Evolutionary conservation across 2,113 vertebrate genomes (phyloP).

Genomic region (Lophochroa leadbeateri): DNA sequence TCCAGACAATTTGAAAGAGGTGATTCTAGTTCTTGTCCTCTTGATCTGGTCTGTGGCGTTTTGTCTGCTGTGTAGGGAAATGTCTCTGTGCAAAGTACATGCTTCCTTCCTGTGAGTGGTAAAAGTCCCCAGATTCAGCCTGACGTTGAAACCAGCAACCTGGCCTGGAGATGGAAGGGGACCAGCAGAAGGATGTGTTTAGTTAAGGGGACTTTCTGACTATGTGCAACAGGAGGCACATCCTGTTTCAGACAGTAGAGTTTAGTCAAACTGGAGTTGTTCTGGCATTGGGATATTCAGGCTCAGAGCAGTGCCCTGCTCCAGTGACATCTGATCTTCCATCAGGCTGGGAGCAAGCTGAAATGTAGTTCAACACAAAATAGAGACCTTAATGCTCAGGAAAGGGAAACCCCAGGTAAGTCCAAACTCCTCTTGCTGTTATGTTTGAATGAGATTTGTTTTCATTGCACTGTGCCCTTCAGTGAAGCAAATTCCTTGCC

Average conservation of each 20-base stretch:
- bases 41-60: background rate
- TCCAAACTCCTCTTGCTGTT: background rate
- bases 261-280: background rate
- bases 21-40: background rate
- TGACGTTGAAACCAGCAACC: background rate
- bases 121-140: background rate
- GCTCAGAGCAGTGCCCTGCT: conserved; percentile 20
- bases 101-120: background rate
- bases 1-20: background rate
- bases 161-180: background rate
- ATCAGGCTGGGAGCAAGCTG: conserved; percentile 19
- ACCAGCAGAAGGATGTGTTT: background rate
- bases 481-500: background rate
- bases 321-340: background rate
- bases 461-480: background rate
- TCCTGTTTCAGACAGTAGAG: background rate
- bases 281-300: background rate
- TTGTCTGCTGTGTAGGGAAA: background rate
- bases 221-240: background rate
- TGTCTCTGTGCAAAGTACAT: background rate
- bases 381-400: background rate
- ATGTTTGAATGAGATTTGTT: background rate
- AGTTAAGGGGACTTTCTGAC: background rate
- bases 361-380: background rate
- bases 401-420: conserved; percentile 1